phyloP scores from a whole-genome alignment of 1,140 invertebrate genomes.

The Cherax quadricarinatus region DNA sequence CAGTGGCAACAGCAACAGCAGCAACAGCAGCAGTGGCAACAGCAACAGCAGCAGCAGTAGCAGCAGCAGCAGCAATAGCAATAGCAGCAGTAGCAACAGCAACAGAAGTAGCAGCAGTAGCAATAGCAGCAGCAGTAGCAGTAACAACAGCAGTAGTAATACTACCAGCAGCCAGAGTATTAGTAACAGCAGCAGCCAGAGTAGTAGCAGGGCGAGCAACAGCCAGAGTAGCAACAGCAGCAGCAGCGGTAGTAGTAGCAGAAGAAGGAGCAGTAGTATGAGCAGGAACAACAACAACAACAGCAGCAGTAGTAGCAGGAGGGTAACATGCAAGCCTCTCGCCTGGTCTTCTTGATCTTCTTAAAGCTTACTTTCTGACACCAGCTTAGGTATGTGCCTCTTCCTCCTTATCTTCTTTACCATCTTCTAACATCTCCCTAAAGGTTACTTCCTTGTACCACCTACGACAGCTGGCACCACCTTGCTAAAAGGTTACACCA shows the following conservation, averaged over 20 bases:
- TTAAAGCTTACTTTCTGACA: background rate
- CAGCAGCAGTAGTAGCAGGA: background rate
- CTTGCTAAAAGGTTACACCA: too few relatives aligned
- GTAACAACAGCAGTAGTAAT: too few relatives aligned
- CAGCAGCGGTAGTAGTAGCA: background rate
- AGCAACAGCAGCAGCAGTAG: background rate
- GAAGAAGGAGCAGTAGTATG: too few relatives aligned
- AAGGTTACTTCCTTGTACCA: too few relatives aligned
- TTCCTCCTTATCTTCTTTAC: background rate
- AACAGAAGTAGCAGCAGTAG: background rate
- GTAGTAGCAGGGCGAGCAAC: background rate
- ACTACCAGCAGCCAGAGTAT: too few relatives aligned
- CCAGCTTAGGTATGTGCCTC: background rate
- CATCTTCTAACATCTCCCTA: background rate
- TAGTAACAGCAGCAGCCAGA: too few relatives aligned
- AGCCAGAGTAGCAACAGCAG: background rate
- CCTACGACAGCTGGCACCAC: too few relatives aligned
- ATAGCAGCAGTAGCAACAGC: background rate
- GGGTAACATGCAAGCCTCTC: background rate
- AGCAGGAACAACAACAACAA: too few relatives aligned
- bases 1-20: background rate
- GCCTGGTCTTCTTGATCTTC: background rate
- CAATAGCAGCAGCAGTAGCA: background rate
- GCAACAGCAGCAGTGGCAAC: background rate
- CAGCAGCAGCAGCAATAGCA: background rate